Conservation (phyloP, 1,140 invertebrate species). For the Macrotrachela quadricornifera region DNA sequence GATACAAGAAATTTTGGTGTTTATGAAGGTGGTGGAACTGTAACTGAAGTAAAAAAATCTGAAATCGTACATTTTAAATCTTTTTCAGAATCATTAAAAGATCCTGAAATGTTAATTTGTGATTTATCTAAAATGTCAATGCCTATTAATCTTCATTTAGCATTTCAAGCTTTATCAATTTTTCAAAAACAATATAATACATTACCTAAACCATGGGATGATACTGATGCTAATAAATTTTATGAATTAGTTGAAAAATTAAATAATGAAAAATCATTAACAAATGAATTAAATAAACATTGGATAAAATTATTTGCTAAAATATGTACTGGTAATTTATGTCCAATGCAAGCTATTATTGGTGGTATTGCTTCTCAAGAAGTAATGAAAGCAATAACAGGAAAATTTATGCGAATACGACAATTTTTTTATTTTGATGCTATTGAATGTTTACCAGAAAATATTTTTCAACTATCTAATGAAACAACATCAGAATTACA, state of each 20-base stretch:
- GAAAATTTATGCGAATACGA: conserved; percentile 80
- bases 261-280: conserved; percentile 24
- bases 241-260: not conserved
- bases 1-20: conserved; percentile 48
- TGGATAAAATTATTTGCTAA: conserved; percentile 41
- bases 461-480: conserved; percentile 17
- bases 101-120: conserved; percentile 63
- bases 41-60: conserved; percentile 86
- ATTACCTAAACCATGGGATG: conserved; percentile 4
- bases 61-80: conserved; percentile 43
- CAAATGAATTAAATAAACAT: conserved; percentile 47
- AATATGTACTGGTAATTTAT: conserved; percentile 50
- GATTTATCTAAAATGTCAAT: conserved; percentile 89
- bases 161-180: conserved; percentile 44
- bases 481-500: not conserved
- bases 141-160: conserved; percentile 65
- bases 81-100: conserved; percentile 47
- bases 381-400: conserved; percentile 70
- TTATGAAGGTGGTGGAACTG: conserved; percentile 58
- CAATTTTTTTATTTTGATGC: conserved; percentile 95
- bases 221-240: conserved; percentile 4
- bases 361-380: conserved; percentile 88
- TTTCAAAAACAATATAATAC: not conserved
- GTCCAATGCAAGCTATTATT: conserved; percentile 76
- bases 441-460: conserved; percentile 66